Conservation (phyloP, 2,113 vertebrate species). For the Orthonyx spaldingii region DNA sequence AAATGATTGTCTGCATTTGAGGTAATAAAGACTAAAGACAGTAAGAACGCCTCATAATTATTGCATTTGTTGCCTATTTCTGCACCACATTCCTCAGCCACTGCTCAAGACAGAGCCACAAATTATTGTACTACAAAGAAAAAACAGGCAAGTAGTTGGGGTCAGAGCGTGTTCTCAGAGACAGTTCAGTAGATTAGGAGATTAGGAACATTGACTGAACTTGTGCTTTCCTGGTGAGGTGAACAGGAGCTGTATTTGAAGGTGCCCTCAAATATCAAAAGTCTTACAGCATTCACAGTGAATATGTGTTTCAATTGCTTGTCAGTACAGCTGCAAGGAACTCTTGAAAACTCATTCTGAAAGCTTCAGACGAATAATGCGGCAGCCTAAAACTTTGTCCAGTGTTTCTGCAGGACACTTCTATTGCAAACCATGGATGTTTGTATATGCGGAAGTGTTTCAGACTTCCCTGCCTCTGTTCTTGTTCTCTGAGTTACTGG, state of each 20-base stretch:
- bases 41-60: background rate
- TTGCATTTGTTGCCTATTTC: background rate
- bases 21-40: background rate
- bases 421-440: background rate
- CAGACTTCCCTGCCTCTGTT: background rate
- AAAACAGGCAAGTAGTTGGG: accelerated
- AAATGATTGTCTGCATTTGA: background rate
- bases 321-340: background rate
- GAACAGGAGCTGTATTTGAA: background rate
- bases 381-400: background rate
- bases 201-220: background rate
- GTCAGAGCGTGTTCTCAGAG: background rate
- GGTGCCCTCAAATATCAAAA: background rate
- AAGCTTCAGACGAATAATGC: background rate
- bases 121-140: background rate
- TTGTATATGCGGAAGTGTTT: background rate
- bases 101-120: background rate
- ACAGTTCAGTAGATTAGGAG: background rate
- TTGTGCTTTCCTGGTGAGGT: background rate
- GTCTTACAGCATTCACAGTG: background rate
- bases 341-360: background rate
- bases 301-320: background rate
- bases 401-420: background rate
- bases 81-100: background rate
- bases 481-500: background rate